Conservation (phyloP, 2,888 invertebrate genomes). For the Ctena decussata region DNA sequence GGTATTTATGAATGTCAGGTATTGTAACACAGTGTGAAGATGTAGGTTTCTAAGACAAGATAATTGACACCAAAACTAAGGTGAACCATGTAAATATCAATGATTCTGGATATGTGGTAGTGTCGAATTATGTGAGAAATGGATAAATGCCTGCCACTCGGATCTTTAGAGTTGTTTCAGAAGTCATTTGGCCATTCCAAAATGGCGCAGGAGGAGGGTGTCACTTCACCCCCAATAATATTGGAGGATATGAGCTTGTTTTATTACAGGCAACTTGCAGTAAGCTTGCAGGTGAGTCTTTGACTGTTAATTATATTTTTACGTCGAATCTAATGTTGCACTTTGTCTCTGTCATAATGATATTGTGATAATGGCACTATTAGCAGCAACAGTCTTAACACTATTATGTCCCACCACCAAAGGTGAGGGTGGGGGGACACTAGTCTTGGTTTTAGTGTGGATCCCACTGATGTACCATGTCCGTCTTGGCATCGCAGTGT, state of each 20-base stretch:
- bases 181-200: constrained; percentile 52
- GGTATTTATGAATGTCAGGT: neutral
- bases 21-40: neutral
- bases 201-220: constrained; percentile 56
- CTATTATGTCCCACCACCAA: too few relatives aligned
- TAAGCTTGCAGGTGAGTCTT: constrained; percentile 80
- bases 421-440: too few relatives aligned
- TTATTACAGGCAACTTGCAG: constrained; percentile 81
- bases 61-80: neutral
- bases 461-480: too few relatives aligned
- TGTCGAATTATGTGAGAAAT: constrained; percentile 33
- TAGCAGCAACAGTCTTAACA: too few relatives aligned
- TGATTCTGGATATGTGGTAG: neutral
- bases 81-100: neutral
- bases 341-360: too few relatives aligned
- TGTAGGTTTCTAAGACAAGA: neutral
- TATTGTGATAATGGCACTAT: too few relatives aligned
- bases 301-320: too few relatives aligned
- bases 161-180: constrained; percentile 66
- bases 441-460: too few relatives aligned
- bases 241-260: constrained; percentile 83
- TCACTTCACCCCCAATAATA: constrained; percentile 73
- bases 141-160: constrained; percentile 76
- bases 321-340: too few relatives aligned
- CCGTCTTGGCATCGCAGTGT: too few relatives aligned